Base-by-base conservation (phyloP, 2,113 vertebrate genomes). In the Setophaga petechia region DNA sequence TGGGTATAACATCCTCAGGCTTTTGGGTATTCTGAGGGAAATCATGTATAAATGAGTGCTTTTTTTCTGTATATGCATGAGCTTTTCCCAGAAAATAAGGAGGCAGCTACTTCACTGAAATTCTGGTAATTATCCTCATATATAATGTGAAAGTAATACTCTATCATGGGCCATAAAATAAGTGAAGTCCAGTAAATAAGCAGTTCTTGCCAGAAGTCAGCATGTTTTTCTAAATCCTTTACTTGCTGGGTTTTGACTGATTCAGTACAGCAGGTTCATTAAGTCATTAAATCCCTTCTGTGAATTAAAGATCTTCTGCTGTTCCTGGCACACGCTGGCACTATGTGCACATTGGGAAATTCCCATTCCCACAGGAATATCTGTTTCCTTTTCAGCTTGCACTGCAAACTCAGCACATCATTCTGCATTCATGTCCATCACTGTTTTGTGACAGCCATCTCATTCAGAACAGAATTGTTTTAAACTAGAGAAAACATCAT, bases 281-380 rank as follows among this genome's bases (percentile, higher is more conserved):
- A 93, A 90, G 47, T 57, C 90, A 86, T 93, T 72, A 95, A 93
- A 67, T 16, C 19, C 65, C 12, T 86, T 90, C 82, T 65, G 39
- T 39, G 39, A 77, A 58, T 80, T 58, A 78, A 86, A 81, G 55
- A 62, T 66, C 37, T 57, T 68, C 81, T 67, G 47, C 90, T 88
- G 47, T 54, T 94, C 75, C 92, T 91, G 93, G 79, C 75, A 89
- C 41, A 31, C 39, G 14, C 55, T 51, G 78, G 69, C 61, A 73
- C 78, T 43, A 16, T 2, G 5, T 24, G 54, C 35, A 52, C 55
- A 69, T 10, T 58, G 43, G 77, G 77, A 93, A 84, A 91, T 81
- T 89, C 87, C 54, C 5, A 1, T 37, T 54, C 52, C 28, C 52
- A 54, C 39, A 76, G 54, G 43, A 87, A 67, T 84, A 81, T 79